These are phyloP conservation scores for Drosophila phalerata DNA, from an alignment of 2,888 invertebrate species.

Conservation along the genomic window DNA sequence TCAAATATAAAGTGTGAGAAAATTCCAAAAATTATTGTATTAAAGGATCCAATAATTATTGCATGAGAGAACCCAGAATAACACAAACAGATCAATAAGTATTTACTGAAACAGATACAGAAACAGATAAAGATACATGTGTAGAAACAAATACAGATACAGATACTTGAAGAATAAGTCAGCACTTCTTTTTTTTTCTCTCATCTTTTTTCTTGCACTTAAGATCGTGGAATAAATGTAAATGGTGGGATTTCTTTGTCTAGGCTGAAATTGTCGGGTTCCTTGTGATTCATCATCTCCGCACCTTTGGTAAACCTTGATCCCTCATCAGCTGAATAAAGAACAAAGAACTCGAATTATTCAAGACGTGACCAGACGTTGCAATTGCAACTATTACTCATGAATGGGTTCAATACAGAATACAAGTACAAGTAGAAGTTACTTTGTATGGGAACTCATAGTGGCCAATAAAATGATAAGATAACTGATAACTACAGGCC, in stretches of 20 bases:
- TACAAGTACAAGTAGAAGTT: too few relatives aligned
- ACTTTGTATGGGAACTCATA: too few relatives aligned
- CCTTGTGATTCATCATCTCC: conserved; percentile 40
- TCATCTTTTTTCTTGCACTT: conserved; percentile 12
- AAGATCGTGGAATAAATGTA: neutral
- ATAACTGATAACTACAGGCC: too few relatives aligned
- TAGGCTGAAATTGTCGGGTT: conserved; percentile 1
- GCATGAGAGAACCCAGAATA: too few relatives aligned
- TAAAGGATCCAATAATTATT: too few relatives aligned
- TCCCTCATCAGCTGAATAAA: conserved; percentile 28
- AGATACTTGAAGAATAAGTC: conserved; percentile 26
- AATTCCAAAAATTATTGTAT: too few relatives aligned
- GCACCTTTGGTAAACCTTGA: conserved; percentile 47
- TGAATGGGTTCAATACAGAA: neutral
- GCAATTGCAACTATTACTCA: conserved; percentile 14
- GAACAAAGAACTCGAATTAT: conserved; percentile 37
- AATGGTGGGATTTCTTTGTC: conserved; percentile 41
- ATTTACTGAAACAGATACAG: neutral
- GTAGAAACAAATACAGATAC: neutral
- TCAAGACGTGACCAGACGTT: conserved; percentile 15
- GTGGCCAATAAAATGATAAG: too few relatives aligned
- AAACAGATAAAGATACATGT: neutral
- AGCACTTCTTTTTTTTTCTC: conserved; percentile 11
- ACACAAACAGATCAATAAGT: too few relatives aligned
- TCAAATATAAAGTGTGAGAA: too few relatives aligned